Conservation (phyloP, 1,140 invertebrate genomes). For the Panagrolaimus sp. region DNA sequence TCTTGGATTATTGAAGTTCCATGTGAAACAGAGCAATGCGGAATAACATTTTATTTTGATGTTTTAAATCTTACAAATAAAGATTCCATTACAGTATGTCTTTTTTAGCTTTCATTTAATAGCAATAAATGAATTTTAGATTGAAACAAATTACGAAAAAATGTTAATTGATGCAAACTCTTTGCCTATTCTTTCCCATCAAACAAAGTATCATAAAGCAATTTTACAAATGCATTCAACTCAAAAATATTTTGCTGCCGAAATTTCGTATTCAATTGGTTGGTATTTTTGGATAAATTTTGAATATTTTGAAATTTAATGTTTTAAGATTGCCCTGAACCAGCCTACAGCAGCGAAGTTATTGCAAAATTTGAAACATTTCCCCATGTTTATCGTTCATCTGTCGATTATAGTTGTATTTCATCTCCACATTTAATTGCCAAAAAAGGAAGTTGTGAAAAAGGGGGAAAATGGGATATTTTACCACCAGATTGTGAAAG, state of each 20-base stretch:
- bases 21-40: slow-evolving; percentile 12
- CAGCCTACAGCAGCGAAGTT: not conserved
- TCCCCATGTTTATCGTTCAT: slow-evolving; percentile 13
- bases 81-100: slow-evolving; percentile 24
- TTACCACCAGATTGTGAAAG: slow-evolving; percentile 3
- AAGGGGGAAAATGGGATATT: slow-evolving; percentile 6
- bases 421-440: slow-evolving; percentile 11
- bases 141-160: slow-evolving; percentile 1
- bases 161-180: not conserved
- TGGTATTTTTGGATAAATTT: not conserved
- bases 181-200: slow-evolving; percentile 1
- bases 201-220: not conserved
- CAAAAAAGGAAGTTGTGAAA: slow-evolving; percentile 13
- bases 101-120: not conserved
- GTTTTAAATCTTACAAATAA: slow-evolving; percentile 25
- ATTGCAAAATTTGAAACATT: slow-evolving; percentile 3
- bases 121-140: not conserved
- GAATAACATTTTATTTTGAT: slow-evolving; percentile 29
- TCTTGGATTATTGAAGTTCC: slow-evolving; percentile 28
- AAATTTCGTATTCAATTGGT: slow-evolving; percentile 11
- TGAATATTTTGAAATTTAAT: not conserved
- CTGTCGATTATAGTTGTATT: slow-evolving; percentile 1
- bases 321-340: slow-evolving; percentile 17
- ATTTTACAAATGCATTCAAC: slow-evolving; percentile 10
- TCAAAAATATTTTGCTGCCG: not conserved